Evolutionary conservation across 2,797 vertebrate species (phyloP), one percentile per base, ranked within the genome.

Genomic region (Diceros bicornis): DNA sequence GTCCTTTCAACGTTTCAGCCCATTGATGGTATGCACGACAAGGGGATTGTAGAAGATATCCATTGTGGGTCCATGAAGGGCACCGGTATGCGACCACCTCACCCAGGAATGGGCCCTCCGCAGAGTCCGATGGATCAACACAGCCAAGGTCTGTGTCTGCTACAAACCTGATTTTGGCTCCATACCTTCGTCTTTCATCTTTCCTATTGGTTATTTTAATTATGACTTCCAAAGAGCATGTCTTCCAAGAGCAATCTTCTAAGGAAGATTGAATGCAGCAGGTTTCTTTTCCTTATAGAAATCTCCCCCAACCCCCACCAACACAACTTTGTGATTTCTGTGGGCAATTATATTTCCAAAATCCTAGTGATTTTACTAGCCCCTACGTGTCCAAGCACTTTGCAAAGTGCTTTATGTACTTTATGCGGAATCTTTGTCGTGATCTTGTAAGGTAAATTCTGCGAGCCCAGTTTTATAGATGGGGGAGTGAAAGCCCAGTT

Each of bases 71-170:
- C 99, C 97, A 99, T 99, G 99, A 99, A 99, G 98, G 99, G 99
- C 66, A 98, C 99, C 14, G 98, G 99, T 32, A 99, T 99, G 99
- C 99, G 99, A 95, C 99, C 99, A n/a, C 99, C 99, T 71, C 99
- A 99, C 96, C 99, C 99, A 64, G 99, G 99, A 94, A 99, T 99
- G 99, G 99, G 99, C 23, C 99, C 99, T 78, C 99, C 99, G 62
- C 99, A 99, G 98, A 99, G 99, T 98, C 99, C 99, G 0, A 99
- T 99, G 99, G 99, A 99, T 98, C 99, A 99, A 89, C 99, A 99
- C 98, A 99, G 99, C 98, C 99, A 99, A 99, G 99, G 99, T 99
- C 98, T 93, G 95, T 98, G 94, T 78, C 41, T 14, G 61, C 17
- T 69, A 0, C 78, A 17, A 50, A 86, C 95, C 91, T 71, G 90